Percentiles rank a stretch among this genome's conserved stretches.
Evolutionary conservation across 2,113 vertebrate genomes (phyloP).

Genomic region (Cavia aperea): DNA sequence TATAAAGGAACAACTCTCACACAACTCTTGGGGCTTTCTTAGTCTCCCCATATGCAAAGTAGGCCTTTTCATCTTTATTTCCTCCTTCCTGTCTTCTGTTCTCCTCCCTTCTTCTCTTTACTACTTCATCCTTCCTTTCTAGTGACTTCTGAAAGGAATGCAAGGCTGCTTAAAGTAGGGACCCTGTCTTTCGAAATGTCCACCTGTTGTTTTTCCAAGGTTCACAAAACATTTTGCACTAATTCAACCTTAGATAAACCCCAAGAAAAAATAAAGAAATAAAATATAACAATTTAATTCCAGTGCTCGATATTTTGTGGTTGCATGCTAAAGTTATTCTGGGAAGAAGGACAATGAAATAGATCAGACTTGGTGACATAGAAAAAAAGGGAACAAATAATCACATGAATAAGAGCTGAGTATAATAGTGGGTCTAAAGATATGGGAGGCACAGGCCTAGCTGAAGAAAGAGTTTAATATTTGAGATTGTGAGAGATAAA

Average conservation of each 20-base stretch:
- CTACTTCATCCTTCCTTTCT: background rate
- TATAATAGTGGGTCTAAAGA: background rate
- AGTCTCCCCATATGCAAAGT: too few species aligned
- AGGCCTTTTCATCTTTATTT: background rate
- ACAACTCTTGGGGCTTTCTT: background rate
- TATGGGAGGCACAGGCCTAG: rapidly evolving
- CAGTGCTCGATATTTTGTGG: background rate
- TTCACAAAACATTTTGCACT: background rate
- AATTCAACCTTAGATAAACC: background rate
- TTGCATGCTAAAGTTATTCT: background rate
- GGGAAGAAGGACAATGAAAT: background rate
- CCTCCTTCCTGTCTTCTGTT: background rate
- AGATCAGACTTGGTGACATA: background rate
- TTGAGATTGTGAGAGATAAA: background rate
- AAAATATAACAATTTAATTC: background rate
- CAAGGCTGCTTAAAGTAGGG: background rate
- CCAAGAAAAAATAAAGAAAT: background rate
- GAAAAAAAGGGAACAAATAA: background rate
- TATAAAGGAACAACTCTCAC: background rate
- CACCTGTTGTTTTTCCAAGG: background rate
- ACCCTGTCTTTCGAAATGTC: background rate
- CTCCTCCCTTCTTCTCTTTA: background rate
- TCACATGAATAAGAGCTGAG: background rate
- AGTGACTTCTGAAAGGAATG: background rate
- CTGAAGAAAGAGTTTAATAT: background rate